These are phyloP conservation scores for Eupithecia abbreviata DNA, from an alignment of 2,888 invertebrate species.

Conservation along the genomic window DNA sequence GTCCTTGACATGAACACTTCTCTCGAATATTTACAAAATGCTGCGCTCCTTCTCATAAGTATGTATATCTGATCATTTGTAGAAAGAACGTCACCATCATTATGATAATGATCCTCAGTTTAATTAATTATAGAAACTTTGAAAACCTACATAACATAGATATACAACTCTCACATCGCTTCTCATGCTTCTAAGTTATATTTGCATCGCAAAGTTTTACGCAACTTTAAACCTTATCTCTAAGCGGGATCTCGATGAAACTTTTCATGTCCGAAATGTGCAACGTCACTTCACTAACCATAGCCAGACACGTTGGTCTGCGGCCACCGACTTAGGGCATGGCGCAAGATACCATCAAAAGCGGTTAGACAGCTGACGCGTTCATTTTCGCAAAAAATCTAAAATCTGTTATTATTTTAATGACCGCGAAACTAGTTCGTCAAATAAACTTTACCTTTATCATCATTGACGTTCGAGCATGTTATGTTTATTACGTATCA, in stretches of 20 bases:
- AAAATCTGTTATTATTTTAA: constrained; percentile 19
- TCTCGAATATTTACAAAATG: background rate
- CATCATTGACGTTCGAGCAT: constrained; percentile 40
- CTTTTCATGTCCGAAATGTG: constrained; percentile 56
- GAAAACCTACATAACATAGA: constrained; percentile 42
- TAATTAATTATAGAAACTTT: constrained; percentile 46
- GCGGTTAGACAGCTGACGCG: constrained; percentile 39
- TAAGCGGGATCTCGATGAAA: constrained; percentile 49
- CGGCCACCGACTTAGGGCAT: constrained; percentile 52
- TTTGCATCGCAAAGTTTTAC: constrained; percentile 33
- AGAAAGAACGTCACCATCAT: constrained; percentile 35
- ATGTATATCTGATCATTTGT: background rate
- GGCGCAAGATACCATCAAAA: constrained; percentile 52
- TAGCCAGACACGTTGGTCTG: constrained; percentile 62
- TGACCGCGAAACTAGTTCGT: constrained; percentile 34
- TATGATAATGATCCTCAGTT: constrained; percentile 44
- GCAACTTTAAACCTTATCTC: constrained; percentile 45
- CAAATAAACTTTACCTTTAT: constrained; percentile 35
- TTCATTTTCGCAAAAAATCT: constrained; percentile 13
- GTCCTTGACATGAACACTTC: background rate
- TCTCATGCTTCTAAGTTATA: constrained; percentile 38
- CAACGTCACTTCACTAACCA: constrained; percentile 61
- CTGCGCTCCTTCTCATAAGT: background rate
- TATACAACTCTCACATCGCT: constrained; percentile 45
- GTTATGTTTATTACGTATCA: constrained; percentile 45